Evolutionary conservation across 2,888 invertebrate genomes (phyloP).

Genomic region (Barypeithes pellucidus): DNA sequence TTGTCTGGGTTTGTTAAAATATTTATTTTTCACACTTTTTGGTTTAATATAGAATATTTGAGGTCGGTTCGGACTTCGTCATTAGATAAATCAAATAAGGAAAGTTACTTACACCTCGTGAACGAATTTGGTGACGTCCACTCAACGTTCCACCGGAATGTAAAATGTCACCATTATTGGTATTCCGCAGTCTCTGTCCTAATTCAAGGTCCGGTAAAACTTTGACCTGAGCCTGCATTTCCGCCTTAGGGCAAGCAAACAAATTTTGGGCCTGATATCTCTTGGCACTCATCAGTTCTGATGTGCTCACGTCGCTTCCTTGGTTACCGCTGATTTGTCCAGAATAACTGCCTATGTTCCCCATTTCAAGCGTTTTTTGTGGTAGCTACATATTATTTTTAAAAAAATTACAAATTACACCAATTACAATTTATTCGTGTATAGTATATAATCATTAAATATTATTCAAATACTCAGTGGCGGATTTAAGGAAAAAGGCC

Average conservation of each 20-base stretch:
- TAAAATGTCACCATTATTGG: constrained; percentile 88
- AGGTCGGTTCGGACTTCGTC: too few relatives aligned
- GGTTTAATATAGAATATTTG: too few relatives aligned
- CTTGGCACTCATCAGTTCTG: constrained; percentile 21
- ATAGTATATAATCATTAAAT: too few relatives aligned
- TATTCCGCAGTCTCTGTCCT: constrained; percentile 79
- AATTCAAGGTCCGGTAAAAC: constrained; percentile 81
- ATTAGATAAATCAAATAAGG: too few relatives aligned
- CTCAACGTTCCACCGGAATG: constrained; percentile 89
- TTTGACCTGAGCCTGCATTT: constrained; percentile 64
- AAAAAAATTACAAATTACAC: too few relatives aligned
- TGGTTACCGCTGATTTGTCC: constrained; percentile 60
- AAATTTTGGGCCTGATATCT: constrained; percentile 53
- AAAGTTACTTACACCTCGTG: constrained; percentile 49
- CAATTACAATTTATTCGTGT: too few relatives aligned
- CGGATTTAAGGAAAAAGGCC: too few relatives aligned
- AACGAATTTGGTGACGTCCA: constrained; percentile 72
- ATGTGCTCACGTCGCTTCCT: constrained; percentile 22
- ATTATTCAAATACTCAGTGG: too few relatives aligned
- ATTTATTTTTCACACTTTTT: too few relatives aligned
- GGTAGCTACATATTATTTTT: background rate
- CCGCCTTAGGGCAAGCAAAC: constrained; percentile 62
- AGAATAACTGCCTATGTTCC: constrained; percentile 69
- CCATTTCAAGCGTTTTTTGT: constrained; percentile 61
- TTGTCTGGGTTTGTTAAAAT: too few relatives aligned